Conservation (phyloP, 2,113 vertebrate species). For the Arizona elegans region DNA sequence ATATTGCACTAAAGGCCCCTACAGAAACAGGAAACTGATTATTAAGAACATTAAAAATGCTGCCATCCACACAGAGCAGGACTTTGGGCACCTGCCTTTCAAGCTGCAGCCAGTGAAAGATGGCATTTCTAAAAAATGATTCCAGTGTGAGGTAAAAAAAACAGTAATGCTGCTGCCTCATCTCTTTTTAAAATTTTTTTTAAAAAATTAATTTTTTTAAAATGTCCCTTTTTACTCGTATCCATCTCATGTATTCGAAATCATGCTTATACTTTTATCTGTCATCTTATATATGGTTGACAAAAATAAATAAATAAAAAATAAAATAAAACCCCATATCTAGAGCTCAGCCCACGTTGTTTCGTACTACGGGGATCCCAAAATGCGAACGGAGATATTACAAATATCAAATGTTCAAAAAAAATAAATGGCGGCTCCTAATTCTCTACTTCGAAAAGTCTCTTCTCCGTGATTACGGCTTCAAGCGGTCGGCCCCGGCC, state of each 20-base stretch:
- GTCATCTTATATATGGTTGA: too few relatives aligned
- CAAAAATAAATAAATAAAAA: too few relatives aligned
- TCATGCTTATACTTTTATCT: too few relatives aligned
- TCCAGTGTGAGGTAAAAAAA: background rate
- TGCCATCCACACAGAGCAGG: background rate
- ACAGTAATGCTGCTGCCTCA: background rate
- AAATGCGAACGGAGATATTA: background rate
- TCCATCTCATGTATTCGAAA: too few relatives aligned
- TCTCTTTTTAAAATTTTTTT: too few relatives aligned
- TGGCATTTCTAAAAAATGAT: background rate
- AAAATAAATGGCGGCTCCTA: background rate
- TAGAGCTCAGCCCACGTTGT: background rate
- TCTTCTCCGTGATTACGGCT: background rate
- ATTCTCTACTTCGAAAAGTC: background rate
- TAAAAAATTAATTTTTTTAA: too few relatives aligned
- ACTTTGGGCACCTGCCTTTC: background rate
- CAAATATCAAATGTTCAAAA: background rate
- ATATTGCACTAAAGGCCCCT: fast-evolving
- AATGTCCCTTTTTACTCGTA: too few relatives aligned
- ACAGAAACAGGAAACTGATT: background rate
- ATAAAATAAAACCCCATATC: background rate
- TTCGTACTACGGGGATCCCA: background rate
- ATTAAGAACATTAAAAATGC: background rate
- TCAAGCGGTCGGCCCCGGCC: background rate
- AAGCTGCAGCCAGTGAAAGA: background rate